Evolutionary conservation across 1,140 invertebrate species (phyloP).

Genomic region (Macrotrachela quadricornifera): DNA sequence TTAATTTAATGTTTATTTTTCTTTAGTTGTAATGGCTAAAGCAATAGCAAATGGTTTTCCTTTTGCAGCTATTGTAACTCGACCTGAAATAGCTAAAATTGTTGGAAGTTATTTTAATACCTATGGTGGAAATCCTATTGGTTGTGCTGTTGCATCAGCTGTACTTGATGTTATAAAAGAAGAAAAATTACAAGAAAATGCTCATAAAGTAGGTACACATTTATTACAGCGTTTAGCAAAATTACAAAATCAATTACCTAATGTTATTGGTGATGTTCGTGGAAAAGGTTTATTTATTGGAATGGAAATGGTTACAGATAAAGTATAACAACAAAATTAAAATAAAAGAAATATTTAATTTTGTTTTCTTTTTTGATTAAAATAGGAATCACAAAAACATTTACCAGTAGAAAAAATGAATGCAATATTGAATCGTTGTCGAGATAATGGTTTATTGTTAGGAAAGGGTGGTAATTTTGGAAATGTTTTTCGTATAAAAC

Average conservation of each 20-base stretch:
- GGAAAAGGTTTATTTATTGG: conserved; percentile 95
- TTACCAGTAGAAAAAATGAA: conserved; percentile 40
- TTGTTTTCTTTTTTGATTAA: conserved; percentile 1
- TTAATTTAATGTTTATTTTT: no score
- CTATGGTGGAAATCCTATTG: conserved; percentile 77
- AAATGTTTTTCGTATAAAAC: conserved; percentile 79
- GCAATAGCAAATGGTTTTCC: conserved; percentile 66
- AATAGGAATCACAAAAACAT: conserved; percentile 39
- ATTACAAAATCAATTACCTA: conserved; percentile 43
- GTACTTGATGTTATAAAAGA: conserved; percentile 73
- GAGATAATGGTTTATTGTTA: conserved; percentile 59
- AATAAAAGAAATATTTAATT: not conserved
- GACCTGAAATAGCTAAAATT: conserved; percentile 51
- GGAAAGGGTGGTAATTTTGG: conserved; percentile 61
- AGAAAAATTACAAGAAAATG: conserved; percentile 64
- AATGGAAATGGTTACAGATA: conserved; percentile 54
- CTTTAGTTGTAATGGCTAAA: conserved; percentile 35
- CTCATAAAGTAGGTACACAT: conserved; percentile 51
- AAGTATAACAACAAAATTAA: conserved; percentile 21
- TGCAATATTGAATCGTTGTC: conserved; percentile 57
- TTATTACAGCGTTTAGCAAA: conserved; percentile 50
- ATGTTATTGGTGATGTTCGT: conserved; percentile 67
- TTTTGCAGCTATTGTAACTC: conserved; percentile 77
- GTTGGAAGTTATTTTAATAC: conserved; percentile 76
- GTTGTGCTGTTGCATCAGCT: conserved; percentile 60